These are phyloP conservation scores for Brevimyrus niger DNA, from an alignment of 2,113 vertebrate species.

Conservation along the genomic window DNA sequence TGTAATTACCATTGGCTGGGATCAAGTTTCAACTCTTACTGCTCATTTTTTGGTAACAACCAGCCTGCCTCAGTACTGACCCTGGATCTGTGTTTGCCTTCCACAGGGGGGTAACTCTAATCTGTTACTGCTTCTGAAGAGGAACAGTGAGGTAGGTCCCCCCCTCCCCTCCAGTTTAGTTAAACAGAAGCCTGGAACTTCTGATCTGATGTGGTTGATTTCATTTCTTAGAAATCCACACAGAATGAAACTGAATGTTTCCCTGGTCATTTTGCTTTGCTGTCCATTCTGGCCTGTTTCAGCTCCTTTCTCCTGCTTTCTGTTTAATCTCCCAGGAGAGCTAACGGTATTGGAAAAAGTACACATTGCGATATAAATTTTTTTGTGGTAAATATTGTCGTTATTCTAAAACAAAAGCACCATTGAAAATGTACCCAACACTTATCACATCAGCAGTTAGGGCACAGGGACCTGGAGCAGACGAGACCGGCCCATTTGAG, in stretches of 20 bases:
- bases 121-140: slow-evolving; percentile 80
- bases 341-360: too few relatives aligned
- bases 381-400: not conserved
- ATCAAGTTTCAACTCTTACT: not conserved
- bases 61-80: slow-evolving; percentile 3
- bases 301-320: too few relatives aligned
- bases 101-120: slow-evolving; percentile 80
- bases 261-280: too few relatives aligned
- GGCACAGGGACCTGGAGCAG: slow-evolving; percentile 61
- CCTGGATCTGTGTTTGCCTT: slow-evolving; percentile 41
- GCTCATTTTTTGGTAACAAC: not conserved
- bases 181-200: too few relatives aligned
- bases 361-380: too few relatives aligned
- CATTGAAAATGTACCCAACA: not conserved
- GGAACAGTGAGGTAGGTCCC: slow-evolving; percentile 84
- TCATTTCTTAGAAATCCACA: too few relatives aligned
- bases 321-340: too few relatives aligned
- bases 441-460: not conserved
- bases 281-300: too few relatives aligned
- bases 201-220: too few relatives aligned
- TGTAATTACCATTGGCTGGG: slow-evolving; percentile 22
- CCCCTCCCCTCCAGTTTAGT: not conserved
- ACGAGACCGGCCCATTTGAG: slow-evolving; percentile 46
- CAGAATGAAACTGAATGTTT: too few relatives aligned
- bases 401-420: not conserved